Base-by-base conservation (phyloP, 1,140 invertebrate species). In the Aphelinus atriplicis region DNA sequence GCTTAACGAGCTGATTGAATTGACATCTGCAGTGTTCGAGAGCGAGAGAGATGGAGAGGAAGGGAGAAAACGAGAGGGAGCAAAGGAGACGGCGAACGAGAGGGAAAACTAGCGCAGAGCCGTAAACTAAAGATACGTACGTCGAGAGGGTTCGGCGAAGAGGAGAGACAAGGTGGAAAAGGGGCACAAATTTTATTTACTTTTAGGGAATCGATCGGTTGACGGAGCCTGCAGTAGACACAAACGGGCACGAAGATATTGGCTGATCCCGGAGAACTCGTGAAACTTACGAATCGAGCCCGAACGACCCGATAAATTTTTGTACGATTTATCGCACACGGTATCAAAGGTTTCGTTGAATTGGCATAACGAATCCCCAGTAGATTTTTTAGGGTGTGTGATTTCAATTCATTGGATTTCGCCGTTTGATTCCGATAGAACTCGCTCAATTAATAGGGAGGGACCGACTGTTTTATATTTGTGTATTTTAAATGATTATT, bases 121-220 rank as follows among this genome's bases (percentile, higher is more conserved):
- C 26, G 26, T 26, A 26, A 26, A 26, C 26, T 26, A 26, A 26
- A 26, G 26, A 26, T 55, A 68, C 73, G 73, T 75, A 43, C 76
- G 76, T 71, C 47, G 43, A 45, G 26, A 26, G 9, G 6, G 26
- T 26, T 9, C 5, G 26, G 58, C 63, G 53, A 75, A 63, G 57
- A 67, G 62, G 69, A 62, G 72, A 53, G 7, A 65, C 46, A 64
- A 53, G 26, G 4, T 5, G 70, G 74, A 78, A 79, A 55, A 75
- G 72, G 76, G 78, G 78, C 76, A 78, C 73, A 78, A 83, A 83
- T 85, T 85, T 85, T 84, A 85, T 85, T 85, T 84, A 84, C 81
- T 82, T 83, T 81, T 80, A 79, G 79, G 77, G 83, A 81, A 86
- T 87, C 85, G 85, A 85, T 85, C 81, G 83, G 78, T 76, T 74